Evolutionary conservation across 2,113 vertebrate genomes (phyloP), one percentile per base, ranked within the genome.

Genomic region (Charadrius vociferus): DNA sequence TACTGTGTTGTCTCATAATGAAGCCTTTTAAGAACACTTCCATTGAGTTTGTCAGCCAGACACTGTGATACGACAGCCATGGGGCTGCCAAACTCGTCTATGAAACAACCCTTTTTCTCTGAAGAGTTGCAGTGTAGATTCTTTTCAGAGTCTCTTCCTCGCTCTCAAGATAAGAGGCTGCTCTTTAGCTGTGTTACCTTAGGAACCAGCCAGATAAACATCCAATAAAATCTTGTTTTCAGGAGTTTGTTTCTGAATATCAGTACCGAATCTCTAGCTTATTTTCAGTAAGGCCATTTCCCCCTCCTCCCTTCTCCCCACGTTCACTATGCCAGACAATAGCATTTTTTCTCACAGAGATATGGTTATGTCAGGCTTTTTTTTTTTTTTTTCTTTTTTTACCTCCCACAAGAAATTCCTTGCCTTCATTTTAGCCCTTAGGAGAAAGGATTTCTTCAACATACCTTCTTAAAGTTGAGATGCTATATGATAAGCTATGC

Each of bases 101-200:
- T 87, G 83, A 89, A 86, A 88, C 86, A 95, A 50, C 50, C n/a
- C n/a, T 61, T 90, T 94, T 93, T 96, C 86, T 36, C 75, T 91
- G 59, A 67, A 70, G 93, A 96, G 66, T 90, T 95, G 74, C 86
- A 77, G 73, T 58, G 79, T 71, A 63, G 89, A 91, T 95, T 95
- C 91, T 96, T 95, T 92, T 84, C 74, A 47, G 36, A 49, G 43
- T 83, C n/a, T 92, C 58, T 97, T 93, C 79, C 83, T 86, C 2
- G 26, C 95, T 96, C 88, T 96, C 72, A 63, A 95, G 95, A 97
- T 97, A 97, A 97, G 95, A 96, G 85, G 72, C 93, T 96, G 95
- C 92, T 96, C 83, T 96, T 97, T 91, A 86, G 92, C 87, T 73
- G 92, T 75, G 93, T 97, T 93, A 90, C 95, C 93, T 95, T 95